These are phyloP conservation scores for Mola mola DNA, from an alignment of 2,113 vertebrate genomes.

Conservation along the genomic window DNA sequence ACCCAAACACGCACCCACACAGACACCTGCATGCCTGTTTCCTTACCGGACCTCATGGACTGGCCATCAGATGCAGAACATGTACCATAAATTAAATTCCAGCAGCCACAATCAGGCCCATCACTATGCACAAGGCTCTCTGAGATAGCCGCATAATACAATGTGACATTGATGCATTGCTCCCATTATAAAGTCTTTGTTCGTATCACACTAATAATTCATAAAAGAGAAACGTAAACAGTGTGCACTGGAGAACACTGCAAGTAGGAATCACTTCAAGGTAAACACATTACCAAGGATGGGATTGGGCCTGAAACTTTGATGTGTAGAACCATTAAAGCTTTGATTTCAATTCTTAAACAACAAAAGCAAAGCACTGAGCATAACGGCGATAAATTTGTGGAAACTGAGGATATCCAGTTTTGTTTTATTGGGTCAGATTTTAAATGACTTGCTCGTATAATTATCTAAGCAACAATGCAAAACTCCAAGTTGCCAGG, in stretches of 20 bases:
- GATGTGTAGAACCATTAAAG: slow-evolving; percentile 50
- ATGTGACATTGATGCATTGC: slow-evolving; percentile 81
- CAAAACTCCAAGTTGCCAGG: slow-evolving; percentile 42
- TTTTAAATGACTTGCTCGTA: slow-evolving; percentile 63
- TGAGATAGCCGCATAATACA: slow-evolving; percentile 79
- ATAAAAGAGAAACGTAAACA: slow-evolving; percentile 82
- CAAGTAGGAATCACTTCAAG: slow-evolving; percentile 73
- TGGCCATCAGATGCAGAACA: slow-evolving; percentile 61
- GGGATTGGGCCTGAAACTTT: slow-evolving; percentile 54
- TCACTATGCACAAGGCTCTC: slow-evolving; percentile 75
- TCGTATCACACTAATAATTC: slow-evolving; percentile 82
- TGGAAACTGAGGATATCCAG: slow-evolving; percentile 46
- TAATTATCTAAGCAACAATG: slow-evolving; percentile 63
- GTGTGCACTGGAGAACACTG: slow-evolving; percentile 70
- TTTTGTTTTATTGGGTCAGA: slow-evolving; percentile 69
- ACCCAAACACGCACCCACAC: neutral
- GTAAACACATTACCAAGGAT: slow-evolving; percentile 72
- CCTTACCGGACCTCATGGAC: slow-evolving; percentile 45
- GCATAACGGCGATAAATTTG: slow-evolving; percentile 52
- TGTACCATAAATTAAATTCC: slow-evolving; percentile 72
- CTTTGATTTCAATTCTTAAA: slow-evolving; percentile 49
- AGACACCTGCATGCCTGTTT: slow-evolving; percentile 32
- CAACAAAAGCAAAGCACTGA: slow-evolving; percentile 34
- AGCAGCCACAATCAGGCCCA: slow-evolving; percentile 67
- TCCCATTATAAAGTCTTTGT: slow-evolving; percentile 82